These are phyloP conservation scores for Tipula confusa DNA, from an alignment of 2,888 invertebrate species.

Conservation along the genomic window DNA sequence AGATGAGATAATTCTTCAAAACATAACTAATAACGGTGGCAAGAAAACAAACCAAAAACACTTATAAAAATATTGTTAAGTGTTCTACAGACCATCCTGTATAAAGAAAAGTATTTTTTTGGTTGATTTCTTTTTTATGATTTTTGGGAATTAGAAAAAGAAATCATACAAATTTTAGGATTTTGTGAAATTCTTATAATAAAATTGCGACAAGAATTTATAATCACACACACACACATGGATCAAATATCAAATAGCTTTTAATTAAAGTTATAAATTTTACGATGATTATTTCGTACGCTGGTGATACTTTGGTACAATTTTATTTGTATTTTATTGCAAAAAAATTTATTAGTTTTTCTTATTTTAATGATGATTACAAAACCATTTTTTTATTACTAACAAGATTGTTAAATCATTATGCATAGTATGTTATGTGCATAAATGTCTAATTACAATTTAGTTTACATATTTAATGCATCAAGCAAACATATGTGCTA, in stretches of 20 bases:
- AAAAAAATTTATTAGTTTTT: not conserved
- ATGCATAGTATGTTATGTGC: not conserved
- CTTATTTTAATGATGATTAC: constrained; percentile 9
- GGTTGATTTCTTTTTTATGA: constrained; percentile 5
- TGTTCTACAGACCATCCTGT: too few species aligned
- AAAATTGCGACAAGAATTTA: constrained; percentile 20
- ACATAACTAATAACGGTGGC: too few species aligned
- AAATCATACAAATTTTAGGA: constrained; percentile 8
- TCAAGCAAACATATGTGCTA: too few species aligned
- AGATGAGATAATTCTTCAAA: too few species aligned
- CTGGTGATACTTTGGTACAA: not conserved
- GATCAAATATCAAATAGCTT: not conserved
- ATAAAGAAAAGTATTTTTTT: not conserved
- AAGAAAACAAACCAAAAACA: too few species aligned
- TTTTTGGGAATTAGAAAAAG: constrained; percentile 12
- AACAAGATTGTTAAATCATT: not conserved
- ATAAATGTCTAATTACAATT: too few species aligned
- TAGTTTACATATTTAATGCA: too few species aligned
- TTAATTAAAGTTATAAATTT: constrained; percentile 25
- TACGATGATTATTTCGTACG: not conserved
- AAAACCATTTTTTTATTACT: not conserved
- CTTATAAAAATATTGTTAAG: too few species aligned
- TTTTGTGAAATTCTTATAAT: not conserved
- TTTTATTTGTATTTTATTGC: not conserved
- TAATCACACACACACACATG: not conserved